Evolutionary conservation across 2,113 vertebrate species (phyloP).

Genomic region (Trogon melanurus): DNA sequence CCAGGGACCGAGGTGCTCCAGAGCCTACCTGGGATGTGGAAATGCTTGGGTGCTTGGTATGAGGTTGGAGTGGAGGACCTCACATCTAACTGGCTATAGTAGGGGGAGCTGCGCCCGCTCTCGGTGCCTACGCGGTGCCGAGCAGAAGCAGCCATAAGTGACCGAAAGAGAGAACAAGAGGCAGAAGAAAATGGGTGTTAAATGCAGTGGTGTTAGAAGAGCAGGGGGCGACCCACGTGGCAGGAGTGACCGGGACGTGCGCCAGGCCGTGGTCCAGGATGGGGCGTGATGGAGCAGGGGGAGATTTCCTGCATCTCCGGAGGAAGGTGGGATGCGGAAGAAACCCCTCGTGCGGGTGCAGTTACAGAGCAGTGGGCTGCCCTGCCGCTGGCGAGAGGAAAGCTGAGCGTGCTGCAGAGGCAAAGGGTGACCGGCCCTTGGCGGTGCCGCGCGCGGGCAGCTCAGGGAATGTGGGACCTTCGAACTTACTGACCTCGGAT

Average conservation of each 20-base stretch:
- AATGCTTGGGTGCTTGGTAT: slow-evolving; percentile 98
- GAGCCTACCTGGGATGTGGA: slow-evolving; percentile 99
- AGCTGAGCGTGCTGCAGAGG: not conserved
- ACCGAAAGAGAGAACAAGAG: slow-evolving; percentile 76
- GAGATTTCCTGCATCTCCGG: not conserved
- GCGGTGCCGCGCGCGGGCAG: not conserved
- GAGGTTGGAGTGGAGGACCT: slow-evolving; percentile 94
- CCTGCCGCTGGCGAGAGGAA: not conserved
- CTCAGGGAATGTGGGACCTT: not conserved
- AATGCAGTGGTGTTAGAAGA: slow-evolving; percentile 59
- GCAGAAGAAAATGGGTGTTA: slow-evolving; percentile 72
- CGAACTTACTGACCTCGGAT: not conserved
- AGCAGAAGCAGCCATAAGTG: slow-evolving; percentile 83
- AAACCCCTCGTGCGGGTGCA: not conserved
- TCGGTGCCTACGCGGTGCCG: slow-evolving; percentile 90
- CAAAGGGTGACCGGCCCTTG: not conserved
- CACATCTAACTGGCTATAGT: slow-evolving; percentile 95
- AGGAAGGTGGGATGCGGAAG: not conserved
- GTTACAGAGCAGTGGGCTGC: not conserved
- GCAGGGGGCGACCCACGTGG: not conserved
- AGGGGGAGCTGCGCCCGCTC: slow-evolving; percentile 98
- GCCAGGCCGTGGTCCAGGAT: not conserved
- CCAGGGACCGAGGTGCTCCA: not conserved
- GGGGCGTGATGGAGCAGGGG: not conserved
- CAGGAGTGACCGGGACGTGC: not conserved